Evolutionary conservation across 2,888 invertebrate genomes (phyloP).

Genomic region (Mantis religiosa): DNA sequence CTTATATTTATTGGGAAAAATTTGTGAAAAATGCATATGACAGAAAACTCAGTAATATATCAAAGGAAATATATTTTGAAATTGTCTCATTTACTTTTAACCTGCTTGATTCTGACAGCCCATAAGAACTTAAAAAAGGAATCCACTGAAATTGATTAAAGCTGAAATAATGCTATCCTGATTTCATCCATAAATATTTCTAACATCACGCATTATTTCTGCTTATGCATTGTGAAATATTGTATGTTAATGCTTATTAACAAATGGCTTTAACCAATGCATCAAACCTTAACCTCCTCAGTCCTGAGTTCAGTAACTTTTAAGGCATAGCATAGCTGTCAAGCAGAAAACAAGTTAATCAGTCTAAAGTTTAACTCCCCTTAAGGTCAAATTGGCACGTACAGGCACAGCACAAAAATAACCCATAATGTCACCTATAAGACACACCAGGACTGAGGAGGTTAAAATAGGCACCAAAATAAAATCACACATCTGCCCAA

Average conservation of each 20-base stretch:
- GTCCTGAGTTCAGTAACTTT: no score
- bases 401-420: no score
- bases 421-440: no score
- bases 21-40: not conserved
- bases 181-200: no score
- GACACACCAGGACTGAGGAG: no score
- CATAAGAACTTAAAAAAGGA: not conserved
- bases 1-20: not conserved
- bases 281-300: not conserved
- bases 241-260: not conserved
- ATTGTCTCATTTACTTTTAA: not conserved
- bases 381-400: no score
- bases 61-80: not conserved
- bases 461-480: not conserved
- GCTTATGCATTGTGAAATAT: not conserved
- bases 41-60: not conserved
- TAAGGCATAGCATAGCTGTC: no score
- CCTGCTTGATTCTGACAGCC: not conserved
- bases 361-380: no score
- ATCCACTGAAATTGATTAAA: no score
- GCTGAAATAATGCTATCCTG: no score
- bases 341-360: no score
- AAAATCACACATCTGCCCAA: constrained; percentile 64
- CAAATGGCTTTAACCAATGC: not conserved
- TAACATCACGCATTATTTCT: not conserved